Base-by-base conservation (phyloP, 2,113 vertebrate species). In the Sminthopsis crassicaudata region DNA sequence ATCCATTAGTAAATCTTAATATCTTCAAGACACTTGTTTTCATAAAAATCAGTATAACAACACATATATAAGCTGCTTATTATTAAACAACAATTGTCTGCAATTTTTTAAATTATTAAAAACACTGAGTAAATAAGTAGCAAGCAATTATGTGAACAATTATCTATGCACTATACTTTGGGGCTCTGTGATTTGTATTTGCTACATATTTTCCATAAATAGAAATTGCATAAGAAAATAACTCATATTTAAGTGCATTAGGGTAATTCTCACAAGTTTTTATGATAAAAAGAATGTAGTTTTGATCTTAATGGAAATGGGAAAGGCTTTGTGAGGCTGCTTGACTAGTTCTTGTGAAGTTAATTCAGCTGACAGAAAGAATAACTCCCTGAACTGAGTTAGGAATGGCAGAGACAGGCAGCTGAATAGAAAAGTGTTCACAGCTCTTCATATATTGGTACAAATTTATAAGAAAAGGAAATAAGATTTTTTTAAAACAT, bases 361-460 rank as follows among this genome's bases (percentile, higher is more conserved):
- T 90, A 92, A 95, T 90, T 95, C 94, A n/a, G 88, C 90, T 26
- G 92, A 42, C 76, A 96, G 42, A 94, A 67, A 92, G 36, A 96
- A 24, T 91, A 92, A 95, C 84, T 76, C 89, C 48, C 0, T 57
- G 53, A 94, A 93, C 76, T 90, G 42, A 96, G 91, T 84, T 67
- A 93, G 93, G 55, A 95, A 54, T 12, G 51, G 90, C 53, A 92
- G 52, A 93, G 26, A 53, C n/a, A 90, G 30, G 91, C 52, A 55
- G 27, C n/a, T 46, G n/a, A 90, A 90, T 52, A 7, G 46, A 95
- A 95, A 50, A 26, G 27, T 60, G 67, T 94, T 67, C 46, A 88
- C 60, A 11, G 36, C 1, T 42, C 16, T 84, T 42, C 50, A 91
- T 30, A 51, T n/a, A 52, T 84, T 91, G 30, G 51, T 4, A 36